Evolutionary conservation across 2,113 vertebrate species (phyloP).

Genomic region (Diphyllodes magnificus): DNA sequence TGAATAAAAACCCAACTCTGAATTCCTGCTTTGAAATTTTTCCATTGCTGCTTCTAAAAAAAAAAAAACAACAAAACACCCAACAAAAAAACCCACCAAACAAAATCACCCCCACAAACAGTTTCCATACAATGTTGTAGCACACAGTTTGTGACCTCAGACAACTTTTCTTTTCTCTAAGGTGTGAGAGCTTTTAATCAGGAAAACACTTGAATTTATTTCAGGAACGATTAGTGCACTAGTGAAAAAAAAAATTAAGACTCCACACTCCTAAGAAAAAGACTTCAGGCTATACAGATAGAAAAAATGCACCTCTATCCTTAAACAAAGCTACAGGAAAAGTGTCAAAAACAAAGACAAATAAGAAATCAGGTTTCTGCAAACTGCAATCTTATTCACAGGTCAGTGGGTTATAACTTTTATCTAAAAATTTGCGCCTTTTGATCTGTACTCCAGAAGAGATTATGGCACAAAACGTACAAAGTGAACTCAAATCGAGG

Average conservation of each 20-base stretch:
- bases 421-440: neutral
- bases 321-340: neutral
- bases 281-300: neutral
- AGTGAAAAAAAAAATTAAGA: neutral
- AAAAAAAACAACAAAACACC: neutral
- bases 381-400: neutral
- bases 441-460: neutral
- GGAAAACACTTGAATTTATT: neutral
- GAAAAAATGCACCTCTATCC: neutral
- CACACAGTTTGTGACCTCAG: neutral
- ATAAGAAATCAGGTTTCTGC: neutral
- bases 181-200: accelerated
- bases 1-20: neutral
- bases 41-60: accelerated
- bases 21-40: neutral
- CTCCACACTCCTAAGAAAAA: neutral
- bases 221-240: neutral
- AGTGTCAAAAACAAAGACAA: neutral
- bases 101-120: accelerated
- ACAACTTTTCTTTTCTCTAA: neutral
- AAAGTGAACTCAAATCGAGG: neutral
- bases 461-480: neutral
- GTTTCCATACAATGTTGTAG: neutral
- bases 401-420: neutral
- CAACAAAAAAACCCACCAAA: too few species aligned